Percentiles rank a stretch among this genome's conserved stretches.
These are phyloP conservation scores for Jacana jacana DNA, from an alignment of 2,113 vertebrate genomes.

Conservation along the genomic window DNA sequence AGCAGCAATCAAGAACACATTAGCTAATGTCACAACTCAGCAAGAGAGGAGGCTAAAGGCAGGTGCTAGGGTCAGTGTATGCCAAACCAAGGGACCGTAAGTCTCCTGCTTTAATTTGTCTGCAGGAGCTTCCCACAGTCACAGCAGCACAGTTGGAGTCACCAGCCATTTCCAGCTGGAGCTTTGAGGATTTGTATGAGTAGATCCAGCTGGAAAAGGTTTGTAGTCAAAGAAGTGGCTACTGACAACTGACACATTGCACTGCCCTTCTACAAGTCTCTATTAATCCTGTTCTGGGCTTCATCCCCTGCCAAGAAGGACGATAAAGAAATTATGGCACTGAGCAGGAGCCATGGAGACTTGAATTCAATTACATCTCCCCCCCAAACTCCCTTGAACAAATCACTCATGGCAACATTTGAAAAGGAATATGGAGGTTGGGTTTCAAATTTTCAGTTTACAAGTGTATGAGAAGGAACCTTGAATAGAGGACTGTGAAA, in stretches of 20 bases:
- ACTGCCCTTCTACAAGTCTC: not conserved
- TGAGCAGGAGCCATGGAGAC: not conserved
- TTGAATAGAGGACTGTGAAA: not conserved
- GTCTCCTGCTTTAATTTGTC: constrained; percentile 30
- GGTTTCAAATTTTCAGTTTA: not conserved
- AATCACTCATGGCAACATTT: constrained; percentile 8
- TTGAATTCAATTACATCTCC: constrained; percentile 18
- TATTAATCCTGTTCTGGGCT: not conserved
- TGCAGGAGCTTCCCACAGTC: constrained; percentile 7
- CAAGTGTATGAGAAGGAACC: not conserved
- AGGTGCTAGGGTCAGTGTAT: not conserved
- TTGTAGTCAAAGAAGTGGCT: constrained; percentile 10
- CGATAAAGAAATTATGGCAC: not conserved
- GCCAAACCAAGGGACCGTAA: not conserved
- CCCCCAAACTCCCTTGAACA: not conserved
- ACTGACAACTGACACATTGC: not conserved
- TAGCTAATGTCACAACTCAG: not conserved
- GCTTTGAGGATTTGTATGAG: not conserved
- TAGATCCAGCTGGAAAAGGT: constrained; percentile 25
- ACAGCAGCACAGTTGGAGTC: not conserved
- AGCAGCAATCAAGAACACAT: constrained; percentile 36
- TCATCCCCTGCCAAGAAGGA: not conserved
- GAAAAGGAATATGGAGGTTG: not conserved
- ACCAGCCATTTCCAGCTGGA: constrained; percentile 34
- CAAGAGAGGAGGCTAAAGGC: not conserved